phyloP scores from a whole-genome alignment of 2,797 vertebrate species.

The Cephalopachus bancanus region DNA sequence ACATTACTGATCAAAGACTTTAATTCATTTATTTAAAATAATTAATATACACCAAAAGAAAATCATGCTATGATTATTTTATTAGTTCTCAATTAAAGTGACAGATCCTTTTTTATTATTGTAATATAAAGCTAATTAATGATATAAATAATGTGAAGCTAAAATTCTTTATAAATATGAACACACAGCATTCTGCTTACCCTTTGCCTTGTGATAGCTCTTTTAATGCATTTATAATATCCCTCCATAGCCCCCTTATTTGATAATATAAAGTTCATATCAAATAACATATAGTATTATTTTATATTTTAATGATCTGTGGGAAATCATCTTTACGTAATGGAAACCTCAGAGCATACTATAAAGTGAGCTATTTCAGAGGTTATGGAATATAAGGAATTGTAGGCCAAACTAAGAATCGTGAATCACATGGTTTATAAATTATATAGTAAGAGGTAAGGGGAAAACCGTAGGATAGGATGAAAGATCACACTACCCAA shows the following conservation, averaged over 20 bases:
- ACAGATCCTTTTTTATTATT: neutral
- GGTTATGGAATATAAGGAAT: neutral
- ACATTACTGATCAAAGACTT: neutral
- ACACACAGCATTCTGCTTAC: neutral
- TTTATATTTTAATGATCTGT: constrained; percentile 25
- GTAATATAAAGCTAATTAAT: neutral
- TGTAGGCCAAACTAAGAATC: neutral
- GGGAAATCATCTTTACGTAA: neutral
- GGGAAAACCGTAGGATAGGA: neutral
- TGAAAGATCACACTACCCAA: neutral
- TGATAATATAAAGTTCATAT: neutral
- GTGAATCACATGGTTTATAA: neutral
- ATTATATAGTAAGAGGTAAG: neutral
- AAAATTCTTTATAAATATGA: neutral
- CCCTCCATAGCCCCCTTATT: neutral
- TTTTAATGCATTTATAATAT: neutral
- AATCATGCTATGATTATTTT: neutral
- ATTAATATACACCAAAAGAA: neutral
- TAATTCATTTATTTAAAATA: neutral
- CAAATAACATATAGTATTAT: neutral
- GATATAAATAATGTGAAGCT: neutral
- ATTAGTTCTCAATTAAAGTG: neutral
- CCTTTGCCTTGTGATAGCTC: neutral
- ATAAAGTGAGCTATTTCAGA: neutral
- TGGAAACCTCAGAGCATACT: neutral